Evolutionary conservation across 2,888 invertebrate genomes (phyloP).

Genomic region (Spodoptera picta): DNA sequence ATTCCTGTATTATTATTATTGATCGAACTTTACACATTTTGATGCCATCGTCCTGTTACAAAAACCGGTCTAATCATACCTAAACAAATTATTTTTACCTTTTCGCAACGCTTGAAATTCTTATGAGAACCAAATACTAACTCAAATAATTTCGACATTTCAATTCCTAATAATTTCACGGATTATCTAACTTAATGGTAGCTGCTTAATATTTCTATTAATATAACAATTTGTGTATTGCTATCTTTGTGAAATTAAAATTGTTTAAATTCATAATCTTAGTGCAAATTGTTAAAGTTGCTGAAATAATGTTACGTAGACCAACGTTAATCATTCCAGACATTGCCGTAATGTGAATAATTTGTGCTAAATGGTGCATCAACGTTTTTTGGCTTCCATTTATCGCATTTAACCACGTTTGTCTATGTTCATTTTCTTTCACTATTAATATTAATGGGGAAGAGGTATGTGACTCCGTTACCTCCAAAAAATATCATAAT

Average conservation of each 20-base stretch:
- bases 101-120: constrained; percentile 30
- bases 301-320: constrained; percentile 17
- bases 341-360: constrained; percentile 19
- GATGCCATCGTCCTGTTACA: constrained; percentile 31
- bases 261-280: constrained; percentile 19
- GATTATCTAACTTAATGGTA: constrained; percentile 28
- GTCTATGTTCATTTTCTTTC: constrained; percentile 37
- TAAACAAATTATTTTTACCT: constrained; percentile 26
- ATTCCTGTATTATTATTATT: constrained; percentile 29
- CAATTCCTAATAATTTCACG: constrained; percentile 33
- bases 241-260: constrained; percentile 16
- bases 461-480: constrained; percentile 1
- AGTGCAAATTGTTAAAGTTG: constrained; percentile 28
- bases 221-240: constrained; percentile 12
- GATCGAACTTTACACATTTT: constrained; percentile 27
- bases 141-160: constrained; percentile 33
- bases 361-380: constrained; percentile 35
- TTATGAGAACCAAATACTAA: constrained; percentile 42
- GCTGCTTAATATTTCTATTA: constrained; percentile 20
- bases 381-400: constrained; percentile 38
- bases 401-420: constrained; percentile 48
- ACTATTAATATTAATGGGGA: constrained; percentile 40
- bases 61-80: constrained; percentile 30
- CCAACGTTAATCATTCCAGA: constrained; percentile 13
- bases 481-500: background rate